Evolutionary conservation across 2,113 vertebrate genomes (phyloP).

Genomic region (Empidonax traillii): DNA sequence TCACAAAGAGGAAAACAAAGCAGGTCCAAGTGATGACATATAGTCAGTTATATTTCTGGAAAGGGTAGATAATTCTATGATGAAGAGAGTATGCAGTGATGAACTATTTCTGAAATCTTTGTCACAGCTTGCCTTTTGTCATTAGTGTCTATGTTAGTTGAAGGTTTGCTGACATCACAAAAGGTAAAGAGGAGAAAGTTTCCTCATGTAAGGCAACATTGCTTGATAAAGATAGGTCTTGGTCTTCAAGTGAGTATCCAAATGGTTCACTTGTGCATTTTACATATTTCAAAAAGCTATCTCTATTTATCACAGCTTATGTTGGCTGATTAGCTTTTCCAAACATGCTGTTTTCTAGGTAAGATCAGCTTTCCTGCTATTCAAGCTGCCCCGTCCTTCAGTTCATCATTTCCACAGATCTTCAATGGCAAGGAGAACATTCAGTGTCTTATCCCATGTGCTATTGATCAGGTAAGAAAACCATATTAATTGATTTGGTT

Average conservation of each 20-base stretch:
- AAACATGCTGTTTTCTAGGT: constrained; percentile 72
- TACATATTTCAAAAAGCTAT: neutral
- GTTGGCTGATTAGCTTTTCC: neutral
- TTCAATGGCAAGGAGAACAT: constrained; percentile 85
- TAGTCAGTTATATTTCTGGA: neutral
- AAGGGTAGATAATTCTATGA: neutral
- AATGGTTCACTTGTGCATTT: neutral
- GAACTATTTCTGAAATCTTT: neutral
- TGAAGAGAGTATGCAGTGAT: neutral
- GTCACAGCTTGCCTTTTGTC: neutral
- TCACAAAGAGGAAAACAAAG: neutral
- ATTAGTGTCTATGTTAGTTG: neutral
- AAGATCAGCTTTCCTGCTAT: constrained; percentile 97
- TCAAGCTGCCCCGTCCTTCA: constrained; percentile 96
- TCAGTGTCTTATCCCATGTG: constrained; percentile 96
- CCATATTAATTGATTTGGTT: neutral
- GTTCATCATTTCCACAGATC: constrained; percentile 93
- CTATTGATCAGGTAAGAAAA: constrained; percentile 91
- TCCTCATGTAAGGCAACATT: neutral
- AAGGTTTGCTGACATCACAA: neutral
- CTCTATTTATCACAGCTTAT: neutral
- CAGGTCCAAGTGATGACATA: neutral
- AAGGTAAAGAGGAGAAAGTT: neutral
- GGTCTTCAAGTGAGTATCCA: neutral
- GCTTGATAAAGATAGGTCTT: neutral